A percentile compares a stretch with the other conserved stretches of the same genome.
phyloP scores from a whole-genome alignment of 2,888 invertebrate species.

The Amphipyra berbera region DNA sequence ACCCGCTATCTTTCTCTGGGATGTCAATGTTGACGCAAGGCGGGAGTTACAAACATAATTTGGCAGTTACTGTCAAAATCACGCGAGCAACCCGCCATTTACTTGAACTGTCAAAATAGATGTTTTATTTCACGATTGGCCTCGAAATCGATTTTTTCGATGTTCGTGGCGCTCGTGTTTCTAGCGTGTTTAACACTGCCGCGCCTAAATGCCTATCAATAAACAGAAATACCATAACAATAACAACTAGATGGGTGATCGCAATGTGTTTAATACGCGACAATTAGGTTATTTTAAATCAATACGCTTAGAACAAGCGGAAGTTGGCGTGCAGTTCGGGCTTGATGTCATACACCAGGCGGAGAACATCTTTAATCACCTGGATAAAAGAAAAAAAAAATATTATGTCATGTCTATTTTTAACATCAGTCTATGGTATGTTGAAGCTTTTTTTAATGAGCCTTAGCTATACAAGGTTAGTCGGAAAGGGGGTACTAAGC shows the following conservation, averaged over 20 bases:
- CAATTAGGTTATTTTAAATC: conserved; percentile 43
- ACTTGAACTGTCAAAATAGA: conserved; percentile 42
- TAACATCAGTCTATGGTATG: background rate
- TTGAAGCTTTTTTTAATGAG: background rate
- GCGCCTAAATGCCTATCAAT: conserved; percentile 59
- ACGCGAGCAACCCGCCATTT: conserved; percentile 2
- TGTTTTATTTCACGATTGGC: conserved; percentile 46
- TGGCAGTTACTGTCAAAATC: conserved; percentile 3
- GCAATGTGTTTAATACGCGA: conserved; percentile 63
- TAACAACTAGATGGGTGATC: conserved; percentile 72
- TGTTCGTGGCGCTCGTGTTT: conserved; percentile 11
- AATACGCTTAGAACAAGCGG: conserved; percentile 74
- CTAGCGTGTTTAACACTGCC: conserved; percentile 53
- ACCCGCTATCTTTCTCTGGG: conserved; percentile 4
- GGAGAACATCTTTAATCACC: conserved; percentile 95
- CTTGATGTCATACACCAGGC: conserved; percentile 96
- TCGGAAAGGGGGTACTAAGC: too few relatives aligned
- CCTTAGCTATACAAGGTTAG: too few relatives aligned
- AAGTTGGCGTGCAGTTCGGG: conserved; percentile 98
- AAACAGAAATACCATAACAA: conserved; percentile 65
- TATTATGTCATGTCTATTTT: conserved; percentile 1
- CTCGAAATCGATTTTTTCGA: conserved; percentile 40
- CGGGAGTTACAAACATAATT: background rate
- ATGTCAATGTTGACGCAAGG: background rate
- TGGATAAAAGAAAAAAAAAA: conserved; percentile 74